Conservation (phyloP, 2,113 vertebrate species). For the Entomyzon cyanotis region DNA sequence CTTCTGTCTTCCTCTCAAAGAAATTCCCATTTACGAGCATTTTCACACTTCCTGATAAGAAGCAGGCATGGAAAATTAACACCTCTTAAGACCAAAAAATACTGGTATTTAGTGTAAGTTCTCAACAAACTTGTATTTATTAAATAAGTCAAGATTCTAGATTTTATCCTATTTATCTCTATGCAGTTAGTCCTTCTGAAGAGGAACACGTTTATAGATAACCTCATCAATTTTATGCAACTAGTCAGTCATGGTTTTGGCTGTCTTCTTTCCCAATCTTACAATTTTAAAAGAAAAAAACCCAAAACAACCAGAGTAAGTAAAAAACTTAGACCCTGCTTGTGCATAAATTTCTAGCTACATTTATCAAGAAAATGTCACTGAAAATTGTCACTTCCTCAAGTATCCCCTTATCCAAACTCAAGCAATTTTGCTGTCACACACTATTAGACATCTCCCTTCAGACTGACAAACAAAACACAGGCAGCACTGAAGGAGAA, state of each 20-base stretch:
- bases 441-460: neutral
- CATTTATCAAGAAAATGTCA: neutral
- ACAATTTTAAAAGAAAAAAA: neutral
- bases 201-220: neutral
- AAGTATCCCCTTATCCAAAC: neutral
- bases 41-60: neutral
- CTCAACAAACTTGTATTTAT: neutral
- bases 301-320: neutral
- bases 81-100: neutral
- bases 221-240: neutral
- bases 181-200: neutral
- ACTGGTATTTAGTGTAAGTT: neutral
- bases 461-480: neutral
- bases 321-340: neutral
- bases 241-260: neutral
- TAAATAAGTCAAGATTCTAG: neutral
- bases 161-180: neutral
- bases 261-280: neutral
- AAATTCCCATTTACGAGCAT: constrained; percentile 6
- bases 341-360: neutral
- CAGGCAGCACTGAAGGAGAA: neutral
- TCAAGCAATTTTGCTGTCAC: neutral
- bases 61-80: neutral
- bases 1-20: neutral
- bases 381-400: neutral